Percentiles rank a stretch among this genome's conserved stretches.
These are phyloP conservation scores for Mesorhabditis sp. DNA, from an alignment of 2,888 invertebrate genomes.

Conservation along the genomic window DNA sequence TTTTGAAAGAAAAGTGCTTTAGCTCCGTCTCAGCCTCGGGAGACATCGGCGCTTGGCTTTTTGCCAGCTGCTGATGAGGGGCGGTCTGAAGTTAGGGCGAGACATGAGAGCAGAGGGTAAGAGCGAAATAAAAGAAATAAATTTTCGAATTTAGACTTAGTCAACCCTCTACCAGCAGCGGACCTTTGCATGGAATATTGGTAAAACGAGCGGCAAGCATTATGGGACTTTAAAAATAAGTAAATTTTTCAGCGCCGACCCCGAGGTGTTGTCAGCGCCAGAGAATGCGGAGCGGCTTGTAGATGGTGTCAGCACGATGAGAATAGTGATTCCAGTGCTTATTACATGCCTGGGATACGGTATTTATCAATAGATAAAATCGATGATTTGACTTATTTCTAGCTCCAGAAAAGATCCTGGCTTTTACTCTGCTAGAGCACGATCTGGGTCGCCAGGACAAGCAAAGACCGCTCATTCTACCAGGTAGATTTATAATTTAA, in stretches of 20 bases:
- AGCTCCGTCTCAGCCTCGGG: too few species aligned
- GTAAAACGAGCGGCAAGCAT: too few species aligned
- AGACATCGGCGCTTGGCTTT: too few species aligned
- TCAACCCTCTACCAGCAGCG: too few species aligned
- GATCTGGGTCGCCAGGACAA: neutral
- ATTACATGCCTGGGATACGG: conserved; percentile 2
- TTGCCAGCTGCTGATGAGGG: too few species aligned
- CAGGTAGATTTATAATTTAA: too few species aligned
- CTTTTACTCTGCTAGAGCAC: neutral
- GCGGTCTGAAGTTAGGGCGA: too few species aligned
- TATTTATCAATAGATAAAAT: neutral
- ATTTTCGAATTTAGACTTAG: too few species aligned
- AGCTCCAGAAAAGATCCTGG: conserved; percentile 2
- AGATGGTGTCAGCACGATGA: neutral
- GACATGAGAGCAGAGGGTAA: too few species aligned
- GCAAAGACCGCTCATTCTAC: neutral
- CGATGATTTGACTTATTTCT: neutral
- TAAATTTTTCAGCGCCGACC: neutral
- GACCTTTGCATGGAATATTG: too few species aligned
- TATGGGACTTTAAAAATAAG: too few species aligned
- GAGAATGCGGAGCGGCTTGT: neutral
- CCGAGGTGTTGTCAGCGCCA: neutral
- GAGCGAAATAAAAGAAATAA: too few species aligned
- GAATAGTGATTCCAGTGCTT: neutral
- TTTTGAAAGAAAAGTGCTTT: neutral